phyloP scores from a whole-genome alignment of 2,113 vertebrate genomes.

The Elanoides forficatus region DNA sequence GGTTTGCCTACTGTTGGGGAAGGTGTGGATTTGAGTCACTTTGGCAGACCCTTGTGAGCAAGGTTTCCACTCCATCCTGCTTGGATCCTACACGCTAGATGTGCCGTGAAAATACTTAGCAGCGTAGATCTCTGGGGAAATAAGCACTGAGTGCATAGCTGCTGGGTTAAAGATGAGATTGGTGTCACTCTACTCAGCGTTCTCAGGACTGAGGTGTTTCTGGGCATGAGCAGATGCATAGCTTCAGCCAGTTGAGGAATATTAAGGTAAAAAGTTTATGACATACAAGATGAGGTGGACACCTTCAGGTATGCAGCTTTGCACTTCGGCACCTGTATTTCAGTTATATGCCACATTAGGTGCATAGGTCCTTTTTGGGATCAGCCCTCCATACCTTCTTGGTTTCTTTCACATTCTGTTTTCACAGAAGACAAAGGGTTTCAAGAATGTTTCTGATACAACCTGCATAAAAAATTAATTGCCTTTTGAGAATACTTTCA shows the following conservation, averaged over 20 bases:
- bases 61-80: not conserved
- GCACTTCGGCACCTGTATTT: not conserved
- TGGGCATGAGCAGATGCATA: not conserved
- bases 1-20: not conserved
- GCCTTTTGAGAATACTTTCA: not conserved
- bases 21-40: not conserved
- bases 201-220: not conserved
- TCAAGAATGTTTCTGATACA: not conserved
- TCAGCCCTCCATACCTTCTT: not conserved
- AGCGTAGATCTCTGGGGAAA: not conserved
- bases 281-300: not conserved
- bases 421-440: not conserved
- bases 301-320: not conserved
- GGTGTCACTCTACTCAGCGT: not conserved
- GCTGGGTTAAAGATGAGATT: not conserved
- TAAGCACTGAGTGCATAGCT: not conserved
- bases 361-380: not conserved
- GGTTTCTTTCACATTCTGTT: not conserved
- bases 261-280: not conserved
- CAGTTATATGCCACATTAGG: not conserved
- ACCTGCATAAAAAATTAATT: not conserved
- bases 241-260: not conserved
- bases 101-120: not conserved
- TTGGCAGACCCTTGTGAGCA: not conserved
- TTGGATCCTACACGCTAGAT: not conserved